phyloP scores from a whole-genome alignment of 2,113 vertebrate species.

The Microcebus griseorufus region DNA sequence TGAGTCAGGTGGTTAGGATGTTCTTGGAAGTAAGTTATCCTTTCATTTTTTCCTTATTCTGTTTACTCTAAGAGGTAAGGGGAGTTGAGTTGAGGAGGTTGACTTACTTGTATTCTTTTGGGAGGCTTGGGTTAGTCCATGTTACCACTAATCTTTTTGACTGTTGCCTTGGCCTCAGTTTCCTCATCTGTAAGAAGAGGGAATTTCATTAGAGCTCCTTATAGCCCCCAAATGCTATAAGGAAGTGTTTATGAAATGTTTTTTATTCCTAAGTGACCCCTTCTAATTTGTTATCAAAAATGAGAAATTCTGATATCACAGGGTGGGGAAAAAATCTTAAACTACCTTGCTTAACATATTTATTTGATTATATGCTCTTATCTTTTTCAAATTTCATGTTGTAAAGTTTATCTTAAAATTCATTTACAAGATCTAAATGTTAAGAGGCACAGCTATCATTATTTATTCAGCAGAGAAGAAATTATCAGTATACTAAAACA shows the following conservation, averaged over 20 bases:
- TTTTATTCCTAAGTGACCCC: neutral
- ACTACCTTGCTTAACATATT: neutral
- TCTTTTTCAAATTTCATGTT: slow-evolving; percentile 6
- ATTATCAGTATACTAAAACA: neutral
- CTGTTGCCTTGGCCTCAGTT: neutral
- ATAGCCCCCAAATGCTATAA: neutral
- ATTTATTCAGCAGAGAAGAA: neutral
- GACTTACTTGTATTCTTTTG: neutral
- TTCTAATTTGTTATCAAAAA: neutral
- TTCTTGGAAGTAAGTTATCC: neutral
- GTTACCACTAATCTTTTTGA: neutral
- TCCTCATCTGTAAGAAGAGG: neutral
- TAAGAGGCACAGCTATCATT: neutral
- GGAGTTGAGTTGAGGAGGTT: neutral
- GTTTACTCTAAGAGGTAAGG: neutral
- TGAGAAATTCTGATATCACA: neutral
- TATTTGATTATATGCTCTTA: neutral
- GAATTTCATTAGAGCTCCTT: neutral
- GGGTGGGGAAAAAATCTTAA: neutral
- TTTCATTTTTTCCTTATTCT: neutral
- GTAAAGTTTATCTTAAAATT: neutral
- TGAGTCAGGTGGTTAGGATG: neutral
- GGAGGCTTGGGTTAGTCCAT: neutral
- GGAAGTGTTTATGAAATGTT: neutral
- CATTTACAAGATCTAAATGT: neutral